Percentiles rank a stretch among this genome's conserved stretches.
These are phyloP conservation scores for Melanerpes aurifrons DNA, from an alignment of 2,113 vertebrate genomes.

Conservation along the genomic window DNA sequence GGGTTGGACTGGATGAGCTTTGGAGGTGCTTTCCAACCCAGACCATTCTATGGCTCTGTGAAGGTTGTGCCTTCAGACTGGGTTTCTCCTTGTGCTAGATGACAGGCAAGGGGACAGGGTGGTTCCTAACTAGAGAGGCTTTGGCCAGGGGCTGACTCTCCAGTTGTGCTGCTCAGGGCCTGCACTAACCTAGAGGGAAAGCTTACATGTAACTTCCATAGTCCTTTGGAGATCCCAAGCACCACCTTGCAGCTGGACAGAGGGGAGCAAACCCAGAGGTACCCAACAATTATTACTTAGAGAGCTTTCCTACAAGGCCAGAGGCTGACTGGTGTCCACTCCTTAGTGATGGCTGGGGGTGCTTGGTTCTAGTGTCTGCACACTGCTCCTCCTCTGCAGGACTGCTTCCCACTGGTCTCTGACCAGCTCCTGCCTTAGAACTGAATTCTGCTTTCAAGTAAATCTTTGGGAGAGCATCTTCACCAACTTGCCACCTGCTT, in stretches of 20 bases:
- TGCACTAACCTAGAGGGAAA: background rate
- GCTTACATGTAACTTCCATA: background rate
- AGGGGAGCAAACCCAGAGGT: background rate
- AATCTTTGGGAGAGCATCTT: background rate
- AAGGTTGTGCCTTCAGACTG: background rate
- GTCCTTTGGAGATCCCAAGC: background rate
- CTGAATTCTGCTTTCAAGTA: background rate
- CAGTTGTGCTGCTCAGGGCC: background rate
- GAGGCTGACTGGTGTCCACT: background rate
- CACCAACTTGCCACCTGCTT: background rate
- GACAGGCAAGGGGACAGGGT: background rate
- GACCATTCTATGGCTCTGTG: background rate
- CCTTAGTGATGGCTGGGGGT: background rate
- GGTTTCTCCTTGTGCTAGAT: background rate
- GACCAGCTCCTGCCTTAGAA: background rate
- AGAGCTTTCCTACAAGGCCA: fast-evolving
- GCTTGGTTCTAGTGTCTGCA: background rate
- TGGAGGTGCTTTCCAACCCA: too few species aligned
- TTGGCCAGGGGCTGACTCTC: background rate
- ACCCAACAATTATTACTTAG: background rate
- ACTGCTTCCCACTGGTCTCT: background rate
- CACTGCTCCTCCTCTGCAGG: background rate
- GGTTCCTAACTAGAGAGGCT: background rate
- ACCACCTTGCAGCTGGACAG: background rate
- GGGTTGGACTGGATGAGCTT: too few species aligned